A percentile compares a stretch with the other conserved stretches of the same genome.
These are phyloP conservation scores for Latrodectus geometricus DNA, from an alignment of 1,140 invertebrate genomes.

Conservation along the genomic window DNA sequence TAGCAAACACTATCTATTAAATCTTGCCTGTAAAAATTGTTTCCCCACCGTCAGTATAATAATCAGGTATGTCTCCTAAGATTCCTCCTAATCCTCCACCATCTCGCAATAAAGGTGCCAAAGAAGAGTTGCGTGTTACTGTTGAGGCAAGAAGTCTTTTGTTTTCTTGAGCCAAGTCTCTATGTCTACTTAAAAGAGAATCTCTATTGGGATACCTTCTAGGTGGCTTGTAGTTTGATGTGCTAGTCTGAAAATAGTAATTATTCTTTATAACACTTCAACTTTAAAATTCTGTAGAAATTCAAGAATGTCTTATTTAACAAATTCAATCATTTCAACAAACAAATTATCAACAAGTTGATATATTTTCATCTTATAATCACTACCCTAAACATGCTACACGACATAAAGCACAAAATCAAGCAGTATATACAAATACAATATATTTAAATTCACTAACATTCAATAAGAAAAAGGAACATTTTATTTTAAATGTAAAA, in stretches of 20 bases:
- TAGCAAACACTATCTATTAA: slow-evolving; percentile 56
- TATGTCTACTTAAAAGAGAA: slow-evolving; percentile 48
- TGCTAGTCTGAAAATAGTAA: slow-evolving; percentile 8
- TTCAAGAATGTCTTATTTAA: too few relatives aligned
- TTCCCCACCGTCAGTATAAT: slow-evolving; percentile 61
- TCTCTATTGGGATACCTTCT: slow-evolving; percentile 55
- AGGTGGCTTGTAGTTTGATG: slow-evolving; percentile 52
- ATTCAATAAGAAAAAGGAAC: too few relatives aligned
- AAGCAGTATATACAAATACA: too few relatives aligned
- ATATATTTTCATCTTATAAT: too few relatives aligned
- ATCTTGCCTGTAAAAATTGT: slow-evolving; percentile 61
- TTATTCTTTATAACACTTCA: too few relatives aligned
- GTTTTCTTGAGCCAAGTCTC: slow-evolving; percentile 51
- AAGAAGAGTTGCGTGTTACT: slow-evolving; percentile 48
- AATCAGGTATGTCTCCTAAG: slow-evolving; percentile 58
- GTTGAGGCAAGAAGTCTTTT: slow-evolving; percentile 44
- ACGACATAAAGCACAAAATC: too few relatives aligned
- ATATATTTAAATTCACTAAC: too few relatives aligned
- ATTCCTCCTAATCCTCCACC: slow-evolving; percentile 52
- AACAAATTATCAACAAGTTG: too few relatives aligned
- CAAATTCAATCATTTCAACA: too few relatives aligned
- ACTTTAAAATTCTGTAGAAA: too few relatives aligned
- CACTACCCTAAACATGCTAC: too few relatives aligned
- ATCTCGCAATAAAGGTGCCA: slow-evolving; percentile 45
- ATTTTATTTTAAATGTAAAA: too few relatives aligned